Evolutionary conservation across 2,888 invertebrate genomes (phyloP), one percentile per base, ranked within the genome.

Genomic region (Argynnis bischoffii): DNA sequence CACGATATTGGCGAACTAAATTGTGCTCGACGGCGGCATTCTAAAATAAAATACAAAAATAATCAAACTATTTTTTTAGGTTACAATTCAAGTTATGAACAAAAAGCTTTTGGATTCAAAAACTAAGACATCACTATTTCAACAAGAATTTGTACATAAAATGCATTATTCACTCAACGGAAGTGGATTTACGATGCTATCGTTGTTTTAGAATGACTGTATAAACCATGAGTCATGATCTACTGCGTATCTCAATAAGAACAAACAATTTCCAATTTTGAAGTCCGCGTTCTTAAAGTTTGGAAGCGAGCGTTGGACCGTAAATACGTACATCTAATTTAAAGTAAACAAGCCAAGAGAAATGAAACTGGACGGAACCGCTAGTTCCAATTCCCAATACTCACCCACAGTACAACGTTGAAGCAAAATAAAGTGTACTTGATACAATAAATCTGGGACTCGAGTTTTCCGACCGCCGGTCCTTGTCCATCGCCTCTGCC

Each of bases 381-480:
- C 67, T 63, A 60, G 15, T n/a, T 54, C 31, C 70, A 66, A 63
- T 66, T 65, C 53, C 64, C 57, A 59, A 67, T 59, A 94, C 96
- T 94, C 84, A 96, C 97, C 96, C 96, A 96, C 78, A 96, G 88
- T 63, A 97, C 93, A 63, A 96, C 94, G 84, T 97, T 97, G 86
- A 96, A 95, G 81, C 96, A 97, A 79, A 97, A 95, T 73, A 97
- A 89, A 57, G 96, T 95, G 87, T 96, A 97, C 87, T 97, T 97
- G 73, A 97, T 94, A 81, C 96, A 95, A 73, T 95, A 95, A 78
- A 97, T 97, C 81, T 95, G 95, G 75, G 95, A 95, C 82, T 96
- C 96, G 79, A 96, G 89, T 80, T 94, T 94, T 60, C 93, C 93
- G 41, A 92, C 90, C 3, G 90, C 92, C 67, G 90, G 87, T 66